Percentiles rank a stretch among this genome's conserved stretches.
Conservation (phyloP, 2,888 invertebrate species). For the Melieria crassipennis region DNA sequence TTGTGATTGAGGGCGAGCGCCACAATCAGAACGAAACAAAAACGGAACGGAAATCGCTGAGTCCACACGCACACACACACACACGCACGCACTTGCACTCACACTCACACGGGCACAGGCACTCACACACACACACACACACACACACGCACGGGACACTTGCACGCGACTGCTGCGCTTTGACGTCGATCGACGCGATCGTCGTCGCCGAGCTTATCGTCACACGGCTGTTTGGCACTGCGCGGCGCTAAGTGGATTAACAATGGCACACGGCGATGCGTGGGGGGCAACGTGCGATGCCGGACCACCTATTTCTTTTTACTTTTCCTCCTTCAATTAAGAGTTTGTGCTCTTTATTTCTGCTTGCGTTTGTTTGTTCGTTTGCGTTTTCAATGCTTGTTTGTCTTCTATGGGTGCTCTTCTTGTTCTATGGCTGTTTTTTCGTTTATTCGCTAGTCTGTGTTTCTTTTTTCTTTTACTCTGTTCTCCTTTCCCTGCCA, state of each 20-base stretch:
- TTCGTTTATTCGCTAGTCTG: not conserved
- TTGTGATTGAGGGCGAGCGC: not conserved
- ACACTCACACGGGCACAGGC: not conserved
- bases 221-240: not conserved
- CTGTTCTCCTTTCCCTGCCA: not conserved
- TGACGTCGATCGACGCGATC: not conserved
- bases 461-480: slow-evolving; percentile 5
- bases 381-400: not conserved
- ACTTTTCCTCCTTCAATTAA: not conserved
- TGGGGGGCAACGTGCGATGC: not conserved
- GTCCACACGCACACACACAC: no score
- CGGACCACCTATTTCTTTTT: not conserved
- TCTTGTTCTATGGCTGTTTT: not conserved
- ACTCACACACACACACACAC: slow-evolving; percentile 17
- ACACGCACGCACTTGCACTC: not conserved
- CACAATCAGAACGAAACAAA: not conserved
- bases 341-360: not conserved
- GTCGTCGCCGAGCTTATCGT: not conserved
- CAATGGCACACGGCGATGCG: not conserved
- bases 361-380: not conserved
- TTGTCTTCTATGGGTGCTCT: not conserved
- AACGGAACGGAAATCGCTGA: slow-evolving; percentile 6
- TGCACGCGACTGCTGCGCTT: not conserved
- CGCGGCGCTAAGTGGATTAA: not conserved
- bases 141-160: slow-evolving; percentile 19